Base-by-base conservation (phyloP, 2,888 invertebrate genomes). In the Melikaiella ostensackeni region DNA sequence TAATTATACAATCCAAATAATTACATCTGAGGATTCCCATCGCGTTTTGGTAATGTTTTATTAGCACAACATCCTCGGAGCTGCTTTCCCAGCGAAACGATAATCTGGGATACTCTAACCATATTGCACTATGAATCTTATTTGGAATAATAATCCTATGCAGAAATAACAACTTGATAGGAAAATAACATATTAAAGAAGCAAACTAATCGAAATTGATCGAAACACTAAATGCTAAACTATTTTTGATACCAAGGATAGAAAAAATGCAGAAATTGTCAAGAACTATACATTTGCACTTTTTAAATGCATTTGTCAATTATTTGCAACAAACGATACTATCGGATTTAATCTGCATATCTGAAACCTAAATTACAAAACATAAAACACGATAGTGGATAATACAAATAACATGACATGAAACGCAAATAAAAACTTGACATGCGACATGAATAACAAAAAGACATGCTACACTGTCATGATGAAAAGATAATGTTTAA, bases 71-170 rank as follows among this genome's bases (percentile, higher is more conserved):
- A 50, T 50, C 27, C 66, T 66, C 66, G 27, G 21, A 66, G 27
- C 50, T 46, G n/a, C 33, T 50, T 50, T 46, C 70, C 46, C 19
- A 70, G 30, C 16, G 19, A 42, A 42, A 42, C 38, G 8, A 66
- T 21, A 66, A 42, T 27, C 19, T 24, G 19, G 64, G 46, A n/a
- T 30, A 70, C 27, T 70, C 5, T 70, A 50, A 66, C 38, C 66
- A 46, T 66, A 66, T 46, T 9, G 4, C 2, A 2, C 21, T 9
- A 21, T 55, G 16, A 16, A 42, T 42, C 42, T 5, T 16, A 16
- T 16, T 16, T 42, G 42, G 16, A 42, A 42, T 42, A 42, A 42
- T 42, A 42, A 42, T 16, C 1, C 16, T 42, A 42, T 11, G 11
- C 16, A 42, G 16, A 42, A 42, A 42, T 42, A 42, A 42, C 16